These are phyloP conservation scores for Pseudomyrmex pallidus DNA, from an alignment of 1,140 invertebrate species.

Conservation along the genomic window DNA sequence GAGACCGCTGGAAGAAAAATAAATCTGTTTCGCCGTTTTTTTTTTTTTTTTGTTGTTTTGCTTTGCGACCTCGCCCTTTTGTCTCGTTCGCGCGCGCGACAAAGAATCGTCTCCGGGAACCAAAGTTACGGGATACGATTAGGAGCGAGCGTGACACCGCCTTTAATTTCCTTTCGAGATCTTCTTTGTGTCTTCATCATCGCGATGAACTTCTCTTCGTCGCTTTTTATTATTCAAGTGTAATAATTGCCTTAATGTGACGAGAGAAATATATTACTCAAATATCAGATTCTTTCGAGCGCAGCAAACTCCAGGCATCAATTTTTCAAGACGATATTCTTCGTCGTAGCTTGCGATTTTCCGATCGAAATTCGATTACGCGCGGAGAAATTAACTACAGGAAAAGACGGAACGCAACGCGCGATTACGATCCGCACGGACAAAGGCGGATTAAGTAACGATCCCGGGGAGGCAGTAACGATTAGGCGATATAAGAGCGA, in stretches of 20 bases:
- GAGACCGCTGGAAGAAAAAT: conserved; percentile 66
- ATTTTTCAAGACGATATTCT: not conserved
- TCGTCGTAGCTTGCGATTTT: conserved; percentile 1
- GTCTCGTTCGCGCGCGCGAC: conserved; percentile 41
- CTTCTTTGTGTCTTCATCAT: not conserved
- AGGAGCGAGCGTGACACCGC: conserved; percentile 51
- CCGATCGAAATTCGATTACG: not conserved
- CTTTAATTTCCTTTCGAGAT: conserved; percentile 26
- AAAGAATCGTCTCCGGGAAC: conserved; percentile 53
- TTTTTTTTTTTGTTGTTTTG: conserved; percentile 25
- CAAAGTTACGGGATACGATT: conserved; percentile 69
- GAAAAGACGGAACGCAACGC: conserved; percentile 7
- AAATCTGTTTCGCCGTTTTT: conserved; percentile 71
- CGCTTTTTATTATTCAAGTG: not conserved
- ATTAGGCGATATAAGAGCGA: conserved; percentile 65
- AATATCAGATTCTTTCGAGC: too few species aligned
- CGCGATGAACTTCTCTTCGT: not conserved
- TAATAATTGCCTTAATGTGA: too few species aligned
- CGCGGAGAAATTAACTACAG: conserved; percentile 22
- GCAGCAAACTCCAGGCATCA: too few species aligned
- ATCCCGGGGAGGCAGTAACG: conserved; percentile 9
- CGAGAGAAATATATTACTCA: too few species aligned
- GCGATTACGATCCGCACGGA: conserved; percentile 26
- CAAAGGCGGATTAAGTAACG: conserved; percentile 50
- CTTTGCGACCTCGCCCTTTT: conserved; percentile 48